Conservation (phyloP, 1,140 invertebrate genomes). For the Agrilus planipennis region DNA sequence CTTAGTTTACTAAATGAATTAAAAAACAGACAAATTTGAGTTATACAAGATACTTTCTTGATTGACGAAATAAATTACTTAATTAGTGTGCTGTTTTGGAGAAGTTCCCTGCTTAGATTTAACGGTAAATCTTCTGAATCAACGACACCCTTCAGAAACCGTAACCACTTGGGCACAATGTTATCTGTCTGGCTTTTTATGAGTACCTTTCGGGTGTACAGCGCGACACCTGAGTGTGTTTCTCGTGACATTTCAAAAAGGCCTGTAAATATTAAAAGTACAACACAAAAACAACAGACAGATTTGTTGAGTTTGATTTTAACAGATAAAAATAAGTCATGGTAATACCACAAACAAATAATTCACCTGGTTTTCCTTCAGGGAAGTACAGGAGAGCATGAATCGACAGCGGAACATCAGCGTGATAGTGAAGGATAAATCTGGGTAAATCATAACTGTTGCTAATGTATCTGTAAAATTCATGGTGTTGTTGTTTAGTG, state of each 20-base stretch:
- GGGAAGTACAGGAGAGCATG: slow-evolving; percentile 87
- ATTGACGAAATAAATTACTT: slow-evolving; percentile 40
- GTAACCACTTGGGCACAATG: slow-evolving; percentile 85
- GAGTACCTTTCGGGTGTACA: slow-evolving; percentile 82
- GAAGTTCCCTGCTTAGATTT: slow-evolving; percentile 88
- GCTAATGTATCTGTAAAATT: slow-evolving; percentile 83
- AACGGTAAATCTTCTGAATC: slow-evolving; percentile 97
- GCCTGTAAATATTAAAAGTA: slow-evolving; percentile 35
- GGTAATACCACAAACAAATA: not conserved
- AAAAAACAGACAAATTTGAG: not conserved
- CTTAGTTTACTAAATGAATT: slow-evolving; percentile 62
- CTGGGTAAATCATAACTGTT: slow-evolving; percentile 76
- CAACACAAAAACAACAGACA: not conserved
- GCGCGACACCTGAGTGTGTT: slow-evolving; percentile 64
- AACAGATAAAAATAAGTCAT: not conserved
- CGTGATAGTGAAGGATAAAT: slow-evolving; percentile 72
- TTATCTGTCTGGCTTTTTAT: slow-evolving; percentile 86
- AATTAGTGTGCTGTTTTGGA: slow-evolving; percentile 89
- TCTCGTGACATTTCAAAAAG: slow-evolving; percentile 85
- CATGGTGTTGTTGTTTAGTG: slow-evolving; percentile 71
- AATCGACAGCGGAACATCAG: slow-evolving; percentile 87
- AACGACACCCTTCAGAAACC: slow-evolving; percentile 92
- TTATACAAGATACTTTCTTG: not conserved
- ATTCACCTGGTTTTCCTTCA: slow-evolving; percentile 63
- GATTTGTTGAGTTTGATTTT: not conserved